Base-by-base conservation (phyloP, 2,113 vertebrate species). In the Morone saxatilis region DNA sequence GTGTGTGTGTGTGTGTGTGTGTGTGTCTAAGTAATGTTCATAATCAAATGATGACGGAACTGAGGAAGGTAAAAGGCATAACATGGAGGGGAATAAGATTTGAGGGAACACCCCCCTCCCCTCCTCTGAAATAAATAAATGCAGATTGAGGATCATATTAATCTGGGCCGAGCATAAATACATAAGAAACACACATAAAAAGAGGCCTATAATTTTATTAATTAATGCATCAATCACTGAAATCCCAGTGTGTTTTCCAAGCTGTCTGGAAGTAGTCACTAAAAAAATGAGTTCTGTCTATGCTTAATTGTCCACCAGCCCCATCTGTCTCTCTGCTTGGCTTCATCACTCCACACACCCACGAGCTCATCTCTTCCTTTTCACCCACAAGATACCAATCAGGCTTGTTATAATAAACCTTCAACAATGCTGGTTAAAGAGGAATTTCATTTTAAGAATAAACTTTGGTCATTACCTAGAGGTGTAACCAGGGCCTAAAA, bases 11-110 rank as follows among this genome's bases (percentile, higher is more conserved):
- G n/a, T n/a, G n/a, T 31, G 31, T 31, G 31, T 31, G 31, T 54
- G 77, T 70, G 57, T 36, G 63, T 76, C 14, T 65, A 6, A 73
- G 65, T 83, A 66, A 85, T 86, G 68, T 80, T 40, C 22, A 0
- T 90, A 89, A 91, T 91, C 69, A 56, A 86, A 92, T 92, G 67
- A 91, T 63, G 78, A 83, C 7, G 13, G 45, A 57, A 78, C 54
- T 10, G 50, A 81, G 82, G 60, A 73, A 13, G 10, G 65, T 36
- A 68, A 80, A 69, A 81, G 71, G 45, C 71, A 76, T 17, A 62
- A 75, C 4, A 70, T 4, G 17, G 47, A 78, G 22, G 50, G 31
- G 56, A 72, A 59, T 57, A 48, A 16, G 71, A 66, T 71, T 40
- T 38, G 17, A 76, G 56, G 62, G 50, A n/a, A n/a, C 13, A 13